Evolutionary conservation across 2,888 invertebrate genomes (phyloP), one percentile per base, ranked within the genome.

Genomic region (Alitta virens): DNA sequence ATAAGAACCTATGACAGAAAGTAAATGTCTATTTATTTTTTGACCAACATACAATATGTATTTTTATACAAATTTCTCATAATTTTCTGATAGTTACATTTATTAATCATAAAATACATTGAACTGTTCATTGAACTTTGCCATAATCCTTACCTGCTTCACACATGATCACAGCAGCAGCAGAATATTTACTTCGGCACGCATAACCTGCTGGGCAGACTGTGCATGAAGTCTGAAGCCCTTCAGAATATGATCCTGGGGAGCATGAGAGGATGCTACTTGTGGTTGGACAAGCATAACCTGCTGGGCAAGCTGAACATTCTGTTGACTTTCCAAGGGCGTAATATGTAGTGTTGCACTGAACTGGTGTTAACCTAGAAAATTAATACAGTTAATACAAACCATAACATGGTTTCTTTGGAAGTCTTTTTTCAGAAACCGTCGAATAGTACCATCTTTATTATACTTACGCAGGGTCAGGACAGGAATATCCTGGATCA

Each of bases 101-200:
- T n/a, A n/a, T n/a, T n/a, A n/a, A n/a, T n/a, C n/a, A n/a, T n/a
- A n/a, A n/a, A n/a, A n/a, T n/a, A n/a, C n/a, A n/a, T n/a, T n/a
- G n/a, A n/a, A n/a, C n/a, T n/a, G n/a, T n/a, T n/a, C n/a, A n/a
- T n/a, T n/a, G n/a, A n/a, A n/a, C n/a, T n/a, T n/a, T n/a, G n/a
- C n/a, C n/a, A n/a, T n/a, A n/a, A n/a, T n/a, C n/a, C n/a, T n/a
- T n/a, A n/a, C n/a, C n/a, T n/a, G n/a, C n/a, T n/a, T n/a, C n/a
- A n/a, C n/a, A n/a, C n/a, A n/a, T n/a, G n/a, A n/a, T 16, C 5
- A 70, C 71, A 1, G 74, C 71, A 18, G n/a, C n/a, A n/a, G n/a
- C n/a, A n/a, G n/a, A n/a, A n/a, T 74, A 77, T 56, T 75, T 76
- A 21, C 68, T 75, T n/a, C 78, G 78, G 62, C 79, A 79, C 62